Evolutionary conservation across 2,888 invertebrate genomes (phyloP).

Genomic region (Agriopis aurantiaria): DNA sequence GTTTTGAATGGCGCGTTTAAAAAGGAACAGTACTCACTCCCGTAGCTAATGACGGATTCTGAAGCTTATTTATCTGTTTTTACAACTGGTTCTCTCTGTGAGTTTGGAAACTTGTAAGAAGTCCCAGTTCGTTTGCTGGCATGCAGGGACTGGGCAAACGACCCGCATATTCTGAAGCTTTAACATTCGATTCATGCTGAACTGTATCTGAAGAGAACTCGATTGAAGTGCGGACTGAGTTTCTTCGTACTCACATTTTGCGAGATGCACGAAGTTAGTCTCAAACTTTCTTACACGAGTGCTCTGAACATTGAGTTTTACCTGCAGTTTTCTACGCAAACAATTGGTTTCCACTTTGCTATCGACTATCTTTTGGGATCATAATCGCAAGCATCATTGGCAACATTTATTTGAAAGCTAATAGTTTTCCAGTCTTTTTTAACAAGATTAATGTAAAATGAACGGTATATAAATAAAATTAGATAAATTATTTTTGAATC

Average conservation of each 20-base stretch:
- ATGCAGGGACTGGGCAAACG: conserved; percentile 47
- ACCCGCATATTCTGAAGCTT: conserved; percentile 69
- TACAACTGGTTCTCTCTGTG: conserved; percentile 28
- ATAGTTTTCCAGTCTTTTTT: too few species aligned
- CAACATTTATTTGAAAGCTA: conserved; percentile 23
- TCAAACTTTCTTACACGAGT: conserved; percentile 58
- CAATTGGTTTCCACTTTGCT: conserved; percentile 36
- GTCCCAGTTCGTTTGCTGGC: conserved; percentile 45
- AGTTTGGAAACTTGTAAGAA: conserved; percentile 46
- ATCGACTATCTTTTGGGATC: conserved; percentile 17
- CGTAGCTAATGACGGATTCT: conserved; percentile 41
- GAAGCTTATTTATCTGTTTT: conserved; percentile 40
- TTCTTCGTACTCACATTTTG: conserved; percentile 64
- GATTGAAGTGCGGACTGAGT: conserved; percentile 66
- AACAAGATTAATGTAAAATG: too few species aligned
- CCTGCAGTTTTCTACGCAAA: conserved; percentile 65
- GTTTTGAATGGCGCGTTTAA: conserved; percentile 25
- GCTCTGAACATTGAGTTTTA: conserved; percentile 52
- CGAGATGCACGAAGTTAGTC: conserved; percentile 65
- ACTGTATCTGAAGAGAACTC: conserved; percentile 65
- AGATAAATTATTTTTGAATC: too few species aligned
- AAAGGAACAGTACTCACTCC: conserved; percentile 24
- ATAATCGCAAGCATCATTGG: conserved; percentile 30
- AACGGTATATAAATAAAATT: too few species aligned
- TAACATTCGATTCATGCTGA: conserved; percentile 66